A percentile compares a stretch with the other conserved stretches of the same genome.
Conservation (phyloP, 2,113 vertebrate genomes). For the Macrotus californicus region DNA sequence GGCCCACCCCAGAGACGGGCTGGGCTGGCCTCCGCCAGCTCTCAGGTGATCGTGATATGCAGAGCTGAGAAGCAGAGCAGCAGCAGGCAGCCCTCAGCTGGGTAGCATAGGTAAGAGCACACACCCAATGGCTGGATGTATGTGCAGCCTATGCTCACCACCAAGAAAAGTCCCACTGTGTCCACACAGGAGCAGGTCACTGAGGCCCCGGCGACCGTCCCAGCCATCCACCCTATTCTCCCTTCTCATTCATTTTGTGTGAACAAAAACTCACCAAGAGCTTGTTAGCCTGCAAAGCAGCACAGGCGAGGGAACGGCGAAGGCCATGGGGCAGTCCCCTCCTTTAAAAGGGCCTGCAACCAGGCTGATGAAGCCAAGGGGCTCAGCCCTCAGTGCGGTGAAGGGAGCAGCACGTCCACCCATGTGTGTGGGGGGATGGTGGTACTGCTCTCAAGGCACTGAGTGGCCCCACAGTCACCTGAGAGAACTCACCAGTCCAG, state of each 20-base stretch:
- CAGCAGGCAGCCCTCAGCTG: not conserved
- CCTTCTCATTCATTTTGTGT: not conserved
- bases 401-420: not conserved
- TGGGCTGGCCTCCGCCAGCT: not conserved
- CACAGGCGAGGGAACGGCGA: not conserved
- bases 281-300: not conserved
- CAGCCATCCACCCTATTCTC: not conserved
- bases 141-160: not conserved
- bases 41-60: not conserved
- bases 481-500: not conserved
- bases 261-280: not conserved
- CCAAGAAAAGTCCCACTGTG: not conserved
- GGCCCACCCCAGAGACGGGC: not conserved
- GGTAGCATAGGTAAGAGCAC: not conserved
- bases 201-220: not conserved
- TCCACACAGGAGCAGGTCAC: not conserved
- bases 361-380: not conserved
- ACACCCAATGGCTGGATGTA: fast-evolving
- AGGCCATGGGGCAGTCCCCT: not conserved
- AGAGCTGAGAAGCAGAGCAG: not conserved
- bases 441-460: not conserved
- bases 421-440: too few species aligned
- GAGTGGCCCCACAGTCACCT: not conserved
- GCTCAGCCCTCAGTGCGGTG: not conserved
- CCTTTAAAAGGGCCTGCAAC: not conserved